These are phyloP conservation scores for Tonatia bakeri DNA, from an alignment of 2,113 vertebrate genomes.

Conservation along the genomic window DNA sequence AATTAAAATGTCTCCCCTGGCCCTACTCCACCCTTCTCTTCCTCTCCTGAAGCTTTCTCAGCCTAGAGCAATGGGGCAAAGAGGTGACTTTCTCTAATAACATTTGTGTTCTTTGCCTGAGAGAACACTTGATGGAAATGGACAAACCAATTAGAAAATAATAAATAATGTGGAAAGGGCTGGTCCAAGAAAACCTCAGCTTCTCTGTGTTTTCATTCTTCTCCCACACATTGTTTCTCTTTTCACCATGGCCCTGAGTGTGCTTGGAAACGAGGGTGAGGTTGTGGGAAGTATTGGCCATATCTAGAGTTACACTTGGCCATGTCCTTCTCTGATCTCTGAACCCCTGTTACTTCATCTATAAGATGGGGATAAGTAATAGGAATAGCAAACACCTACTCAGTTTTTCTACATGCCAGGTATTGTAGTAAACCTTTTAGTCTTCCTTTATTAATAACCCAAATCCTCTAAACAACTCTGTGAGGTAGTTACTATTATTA, in stretches of 20 bases:
- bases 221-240: neutral
- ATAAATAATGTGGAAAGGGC: neutral
- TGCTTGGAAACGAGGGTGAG: neutral
- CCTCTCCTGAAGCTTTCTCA: neutral
- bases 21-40: neutral
- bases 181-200: neutral
- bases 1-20: constrained; percentile 30
- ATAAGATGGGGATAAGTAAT: neutral
- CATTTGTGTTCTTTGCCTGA: neutral
- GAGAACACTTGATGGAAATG: constrained; percentile 20
- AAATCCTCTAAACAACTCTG: neutral
- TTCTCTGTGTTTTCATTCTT: constrained; percentile 13
- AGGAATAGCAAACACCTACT: neutral
- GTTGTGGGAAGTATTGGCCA: neutral
- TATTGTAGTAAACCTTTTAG: neutral
- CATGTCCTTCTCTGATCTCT: neutral
- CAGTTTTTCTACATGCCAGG: neutral
- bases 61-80: neutral
- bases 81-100: constrained; percentile 47
- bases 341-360: constrained; percentile 6
- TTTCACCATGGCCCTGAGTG: neutral
- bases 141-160: constrained; percentile 33
- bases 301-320: neutral
- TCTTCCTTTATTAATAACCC: neutral
- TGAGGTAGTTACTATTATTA: neutral